Conservation (phyloP, 2,113 vertebrate species). For the Psittacula cyanocephala region DNA sequence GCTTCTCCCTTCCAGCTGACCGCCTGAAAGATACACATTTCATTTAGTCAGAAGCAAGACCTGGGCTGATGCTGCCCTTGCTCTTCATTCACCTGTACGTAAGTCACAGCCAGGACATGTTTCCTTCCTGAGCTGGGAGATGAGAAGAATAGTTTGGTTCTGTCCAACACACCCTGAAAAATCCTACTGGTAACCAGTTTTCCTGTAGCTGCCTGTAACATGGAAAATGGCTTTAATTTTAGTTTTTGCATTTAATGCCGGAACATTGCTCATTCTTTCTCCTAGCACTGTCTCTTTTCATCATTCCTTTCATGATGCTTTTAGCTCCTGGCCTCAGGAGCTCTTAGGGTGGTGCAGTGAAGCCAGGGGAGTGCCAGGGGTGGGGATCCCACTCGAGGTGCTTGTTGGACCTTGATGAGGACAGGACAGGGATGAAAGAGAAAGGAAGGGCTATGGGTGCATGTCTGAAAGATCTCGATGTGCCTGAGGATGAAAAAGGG, state of each 20-base stretch:
- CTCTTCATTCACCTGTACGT: not conserved
- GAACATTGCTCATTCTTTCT: not conserved
- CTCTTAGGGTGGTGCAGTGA: not conserved
- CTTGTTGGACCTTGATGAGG: not conserved
- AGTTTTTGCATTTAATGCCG: not conserved
- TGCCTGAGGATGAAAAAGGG: not conserved
- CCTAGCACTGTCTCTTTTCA: not conserved
- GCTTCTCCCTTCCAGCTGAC: constrained; percentile 29
- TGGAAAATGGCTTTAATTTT: not conserved
- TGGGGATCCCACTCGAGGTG: not conserved
- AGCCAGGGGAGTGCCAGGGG: not conserved
- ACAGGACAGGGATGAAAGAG: not conserved
- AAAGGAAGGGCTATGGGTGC: not conserved
- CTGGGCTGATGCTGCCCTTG: not conserved
- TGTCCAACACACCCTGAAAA: not conserved
- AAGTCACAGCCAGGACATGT: not conserved
- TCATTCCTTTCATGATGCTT: not conserved
- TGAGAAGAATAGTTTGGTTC: not conserved
- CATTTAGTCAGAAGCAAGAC: constrained; percentile 28
- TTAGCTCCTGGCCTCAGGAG: not conserved
- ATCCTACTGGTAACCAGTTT: not conserved
- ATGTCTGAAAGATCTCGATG: not conserved
- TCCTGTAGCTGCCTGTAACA: not conserved
- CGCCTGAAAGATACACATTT: not conserved
- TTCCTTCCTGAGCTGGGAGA: not conserved